Evolutionary conservation across 2,888 invertebrate genomes (phyloP), one percentile per base, ranked within the genome.

Genomic region (Cordilura impudica): DNA sequence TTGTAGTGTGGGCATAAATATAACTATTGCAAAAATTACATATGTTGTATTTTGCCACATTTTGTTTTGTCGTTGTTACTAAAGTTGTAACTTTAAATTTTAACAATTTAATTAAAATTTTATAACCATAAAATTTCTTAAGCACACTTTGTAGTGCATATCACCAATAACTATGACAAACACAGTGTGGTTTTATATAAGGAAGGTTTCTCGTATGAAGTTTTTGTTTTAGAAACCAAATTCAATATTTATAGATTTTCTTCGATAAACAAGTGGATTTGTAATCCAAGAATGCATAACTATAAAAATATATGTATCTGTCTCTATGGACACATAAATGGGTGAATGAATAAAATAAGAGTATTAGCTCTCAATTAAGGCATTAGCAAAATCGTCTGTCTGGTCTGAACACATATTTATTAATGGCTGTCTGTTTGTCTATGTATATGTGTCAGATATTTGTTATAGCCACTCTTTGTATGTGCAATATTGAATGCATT

Each of bases 41-140:
- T n/a, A 39, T 39, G n/a, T 39, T n/a, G 1, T 39, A 4, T 39
- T 39, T n/a, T 39, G 35, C 4, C 12, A 35, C 3, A n/a, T n/a
- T n/a, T 12, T 39, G 12, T 47, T n/a, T 31, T 35, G 35, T 39
- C n/a, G 35, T 39, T 63, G 31, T n/a, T 69, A 49, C 49, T 56
- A 47, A 49, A 63, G 69, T 74, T 75, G 71, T 75, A 71, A 63
- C 6, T 49, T 31, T 61, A 45, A 56, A 47, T 65, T 78, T 60
- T 53, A 78, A 74, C 78, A 78, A 79, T 75, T 79, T 79, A 79
- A 79, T 79, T 79, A 75, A 71, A 61, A 75, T 61, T 61, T 49
- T 71, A 51, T 56, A 71, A 56, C 60, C 70, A 70, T 78, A 61
- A 66, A 74, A 75, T 51, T 14, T 51, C 54, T 53, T 39, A 2